Evolutionary conservation across 2,797 vertebrate genomes (phyloP).

Genomic region (Epinephelus malabaricus): DNA sequence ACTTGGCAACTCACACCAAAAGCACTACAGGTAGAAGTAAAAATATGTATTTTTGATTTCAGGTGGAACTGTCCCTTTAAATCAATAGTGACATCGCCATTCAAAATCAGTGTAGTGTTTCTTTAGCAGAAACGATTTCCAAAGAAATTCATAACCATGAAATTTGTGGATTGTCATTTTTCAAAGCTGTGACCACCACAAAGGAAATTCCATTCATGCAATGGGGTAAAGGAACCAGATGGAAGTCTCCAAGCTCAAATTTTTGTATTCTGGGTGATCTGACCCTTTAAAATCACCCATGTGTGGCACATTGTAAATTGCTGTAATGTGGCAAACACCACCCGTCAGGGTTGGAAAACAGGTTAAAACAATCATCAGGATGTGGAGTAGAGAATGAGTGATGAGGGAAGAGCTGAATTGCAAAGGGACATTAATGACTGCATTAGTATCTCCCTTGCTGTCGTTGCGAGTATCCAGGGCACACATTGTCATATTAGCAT

Average conservation of each 20-base stretch:
- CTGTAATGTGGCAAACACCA: slow-evolving; percentile 35
- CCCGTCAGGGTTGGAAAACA: slow-evolving; percentile 11
- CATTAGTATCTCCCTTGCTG: slow-evolving; percentile 60
- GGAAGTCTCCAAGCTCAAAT: background rate
- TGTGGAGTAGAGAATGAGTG: slow-evolving; percentile 13
- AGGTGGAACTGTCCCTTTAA: too few relatives aligned
- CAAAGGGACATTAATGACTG: slow-evolving; percentile 57
- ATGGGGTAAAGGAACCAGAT: background rate
- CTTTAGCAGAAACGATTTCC: background rate
- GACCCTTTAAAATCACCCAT: slow-evolving; percentile 5
- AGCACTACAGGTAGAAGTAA: too few relatives aligned
- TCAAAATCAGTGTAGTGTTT: background rate
- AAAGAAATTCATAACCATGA: background rate
- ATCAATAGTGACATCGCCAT: background rate
- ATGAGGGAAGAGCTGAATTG: slow-evolving; percentile 44
- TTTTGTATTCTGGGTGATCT: background rate
- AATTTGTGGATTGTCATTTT: background rate
- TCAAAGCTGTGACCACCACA: background rate
- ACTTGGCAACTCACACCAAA: too few relatives aligned
- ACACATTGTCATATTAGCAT: slow-evolving; percentile 76
- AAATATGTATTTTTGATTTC: too few relatives aligned
- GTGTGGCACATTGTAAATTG: background rate
- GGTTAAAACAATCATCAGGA: background rate
- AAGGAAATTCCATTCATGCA: background rate
- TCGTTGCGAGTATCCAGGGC: slow-evolving; percentile 79